phyloP scores from a whole-genome alignment of 2,113 vertebrate species.

The Enhydra lutris region DNA sequence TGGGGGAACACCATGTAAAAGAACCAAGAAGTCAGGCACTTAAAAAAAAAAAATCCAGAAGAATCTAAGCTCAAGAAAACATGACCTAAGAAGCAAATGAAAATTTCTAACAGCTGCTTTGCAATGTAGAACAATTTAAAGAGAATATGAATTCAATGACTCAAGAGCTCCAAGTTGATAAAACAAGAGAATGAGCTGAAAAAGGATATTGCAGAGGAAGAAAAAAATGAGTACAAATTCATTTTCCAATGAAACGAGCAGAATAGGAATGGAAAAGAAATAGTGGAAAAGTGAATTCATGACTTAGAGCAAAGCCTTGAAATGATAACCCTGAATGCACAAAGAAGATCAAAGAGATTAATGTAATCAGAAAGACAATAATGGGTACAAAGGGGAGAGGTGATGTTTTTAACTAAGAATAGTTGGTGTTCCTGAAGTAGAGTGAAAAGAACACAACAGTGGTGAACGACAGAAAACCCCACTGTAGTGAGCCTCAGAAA shows the following conservation, averaged over 20 bases:
- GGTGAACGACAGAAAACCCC: not conserved
- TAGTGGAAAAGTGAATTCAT: not conserved
- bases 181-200: not conserved
- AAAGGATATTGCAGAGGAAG: not conserved
- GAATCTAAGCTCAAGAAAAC: not conserved
- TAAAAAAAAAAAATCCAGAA: not conserved
- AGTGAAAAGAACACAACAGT: not conserved
- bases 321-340: not conserved
- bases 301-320: not conserved
- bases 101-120: not conserved
- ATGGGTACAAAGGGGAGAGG: not conserved
- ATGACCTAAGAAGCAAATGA: not conserved
- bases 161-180: not conserved
- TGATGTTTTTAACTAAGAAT: not conserved
- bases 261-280: not conserved
- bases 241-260: not conserved
- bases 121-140: not conserved
- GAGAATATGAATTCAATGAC: not conserved
- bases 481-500: not conserved
- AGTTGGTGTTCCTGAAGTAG: not conserved
- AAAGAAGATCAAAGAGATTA: not conserved
- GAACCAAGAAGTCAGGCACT: not conserved
- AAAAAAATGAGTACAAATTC: not conserved
- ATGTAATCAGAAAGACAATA: not conserved
- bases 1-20: not conserved